Conservation (phyloP, 2,113 vertebrate species). For the Mustelus asterias region DNA sequence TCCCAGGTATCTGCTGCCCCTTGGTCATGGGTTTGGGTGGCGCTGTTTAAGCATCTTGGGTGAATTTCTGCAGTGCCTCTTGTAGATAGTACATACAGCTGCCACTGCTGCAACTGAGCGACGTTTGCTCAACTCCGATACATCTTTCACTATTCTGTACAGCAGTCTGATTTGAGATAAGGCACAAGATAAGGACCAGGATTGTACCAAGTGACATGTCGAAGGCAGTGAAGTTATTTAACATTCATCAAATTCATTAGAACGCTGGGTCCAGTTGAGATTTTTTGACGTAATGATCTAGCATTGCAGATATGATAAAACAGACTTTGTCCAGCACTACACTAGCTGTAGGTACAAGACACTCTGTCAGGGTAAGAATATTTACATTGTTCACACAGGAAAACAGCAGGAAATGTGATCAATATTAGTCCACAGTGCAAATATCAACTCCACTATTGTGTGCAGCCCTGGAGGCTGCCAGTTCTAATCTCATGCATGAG, state of each 20-base stretch:
- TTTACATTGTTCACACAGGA: neutral
- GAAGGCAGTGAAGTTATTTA: neutral
- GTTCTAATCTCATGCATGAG: too few relatives aligned
- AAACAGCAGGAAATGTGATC: neutral
- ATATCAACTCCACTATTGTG: too few relatives aligned
- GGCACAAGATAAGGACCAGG: neutral
- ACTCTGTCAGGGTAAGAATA: neutral
- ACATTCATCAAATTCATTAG: neutral
- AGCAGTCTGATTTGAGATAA: neutral
- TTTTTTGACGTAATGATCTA: neutral
- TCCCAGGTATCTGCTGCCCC: too few relatives aligned
- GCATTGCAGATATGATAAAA: neutral
- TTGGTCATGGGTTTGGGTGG: too few relatives aligned
- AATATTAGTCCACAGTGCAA: neutral
- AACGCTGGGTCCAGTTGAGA: neutral
- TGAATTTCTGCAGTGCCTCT: too few relatives aligned
- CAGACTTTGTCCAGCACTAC: neutral
- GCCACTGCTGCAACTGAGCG: neutral
- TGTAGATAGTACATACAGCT: too few relatives aligned
- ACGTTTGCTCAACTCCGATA: neutral
- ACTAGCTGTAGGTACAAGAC: neutral
- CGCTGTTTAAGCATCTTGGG: too few relatives aligned
- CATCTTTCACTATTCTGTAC: neutral
- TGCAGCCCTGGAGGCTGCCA: too few relatives aligned
- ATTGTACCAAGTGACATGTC: neutral